These are phyloP conservation scores for Uropsilus gracilis DNA, from an alignment of 2,113 vertebrate genomes.

Conservation along the genomic window DNA sequence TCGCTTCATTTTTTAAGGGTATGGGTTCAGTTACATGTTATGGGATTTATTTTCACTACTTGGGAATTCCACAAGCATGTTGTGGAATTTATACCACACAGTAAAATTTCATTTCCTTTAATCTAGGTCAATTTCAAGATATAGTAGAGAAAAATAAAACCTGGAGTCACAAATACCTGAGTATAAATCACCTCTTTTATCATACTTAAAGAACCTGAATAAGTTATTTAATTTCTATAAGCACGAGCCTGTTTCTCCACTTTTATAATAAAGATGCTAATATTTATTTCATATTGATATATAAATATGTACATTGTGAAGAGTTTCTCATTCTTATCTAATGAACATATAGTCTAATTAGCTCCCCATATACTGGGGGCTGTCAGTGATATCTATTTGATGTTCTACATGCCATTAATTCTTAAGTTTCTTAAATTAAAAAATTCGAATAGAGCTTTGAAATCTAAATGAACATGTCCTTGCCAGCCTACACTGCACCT, in stretches of 20 bases:
- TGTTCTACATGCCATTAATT: not conserved
- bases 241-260: not conserved
- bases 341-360: not conserved
- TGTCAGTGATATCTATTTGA: not conserved
- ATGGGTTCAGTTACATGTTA: not conserved
- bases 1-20: not conserved
- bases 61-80: not conserved
- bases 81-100: not conserved
- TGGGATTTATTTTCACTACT: not conserved
- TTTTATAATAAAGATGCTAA: not conserved
- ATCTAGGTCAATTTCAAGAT: not conserved
- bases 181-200: not conserved
- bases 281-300: constrained; percentile 19
- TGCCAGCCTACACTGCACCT: not conserved
- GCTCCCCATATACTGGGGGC: not conserved
- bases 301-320: not conserved
- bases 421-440: constrained; percentile 1
- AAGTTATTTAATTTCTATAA: not conserved
- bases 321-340: not conserved
- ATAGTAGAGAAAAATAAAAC: not conserved
- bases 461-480: not conserved
- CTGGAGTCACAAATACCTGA: not conserved
- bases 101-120: constrained; percentile 3
- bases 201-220: not conserved
- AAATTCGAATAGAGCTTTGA: not conserved